Evolutionary conservation across 2,888 invertebrate genomes (phyloP), one percentile per base, ranked within the genome.

Genomic region (Patella pellucida): DNA sequence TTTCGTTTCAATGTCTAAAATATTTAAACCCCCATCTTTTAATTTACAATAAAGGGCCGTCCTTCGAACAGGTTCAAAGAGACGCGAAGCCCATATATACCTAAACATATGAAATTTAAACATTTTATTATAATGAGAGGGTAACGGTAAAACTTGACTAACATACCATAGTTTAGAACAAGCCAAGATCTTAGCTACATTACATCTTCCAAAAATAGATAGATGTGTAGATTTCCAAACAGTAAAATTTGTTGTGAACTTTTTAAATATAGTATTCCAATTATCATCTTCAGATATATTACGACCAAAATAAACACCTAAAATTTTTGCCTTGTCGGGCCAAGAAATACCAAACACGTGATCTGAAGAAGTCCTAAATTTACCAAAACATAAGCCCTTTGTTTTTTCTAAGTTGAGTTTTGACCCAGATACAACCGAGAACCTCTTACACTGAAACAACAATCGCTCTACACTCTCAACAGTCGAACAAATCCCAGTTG

Each of bases 171-270:
- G 15, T n/a, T 54, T 54, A 54, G 54, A 54, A 54, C 54, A 54
- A 54, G 54, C 54, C 54, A 54, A 54, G n/a, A 54, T 54, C 15
- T 54, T 54, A n/a, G 54, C n/a, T 15, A 54, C 54, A n/a, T 54
- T 54, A 54, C 54, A 54, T 54, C 54, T 54, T 54, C 54, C 54
- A 54, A 54, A 54, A 16, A 54, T 54, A 7, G 54, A 54, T 15
- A 54, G 54, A 54, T 54, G 54, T 0, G 54, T 54, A 15, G 15
- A 16, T 54, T 54, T 69, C 71, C 71, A 78, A 41, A 73, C 19
- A 70, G 77, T 74, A 50, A 81, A 54, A 14, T 71, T 73, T 16
- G 70, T 69, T 3, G n/a, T 15, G 74, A 77, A 82, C 62, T 79
- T 82, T 1, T 19, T 54, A 52, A 75, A 74, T 67, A 79, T 23